Evolutionary conservation across 2,113 vertebrate species (phyloP), one percentile per base, ranked within the genome.

Genomic region (Coturnix japonica): DNA sequence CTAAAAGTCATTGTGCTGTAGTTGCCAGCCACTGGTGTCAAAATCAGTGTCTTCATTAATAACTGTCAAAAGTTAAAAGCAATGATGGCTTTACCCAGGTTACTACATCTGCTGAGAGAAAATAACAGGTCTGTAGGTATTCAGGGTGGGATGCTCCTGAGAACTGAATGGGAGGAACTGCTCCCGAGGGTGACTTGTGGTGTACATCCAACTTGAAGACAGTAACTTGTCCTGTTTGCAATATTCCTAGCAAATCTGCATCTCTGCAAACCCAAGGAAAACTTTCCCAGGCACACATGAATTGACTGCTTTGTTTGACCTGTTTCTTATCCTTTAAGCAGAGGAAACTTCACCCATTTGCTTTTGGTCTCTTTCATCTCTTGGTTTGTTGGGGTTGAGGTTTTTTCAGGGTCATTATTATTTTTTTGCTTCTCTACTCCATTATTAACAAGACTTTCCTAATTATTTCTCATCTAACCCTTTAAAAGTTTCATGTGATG

Each of bases 401-500:
- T 28, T 53, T 21, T 41, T 28, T 39, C 37, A 31, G 18, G 54
- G 44, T 71, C 69, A 6, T 4, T 0, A 44, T 65, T 72, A 5
- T 4, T 1, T 13, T 44, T 44, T 44, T 21, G 15, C n/a, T 87
- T 85, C 76, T 82, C 31, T 56, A 81, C 47, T 63, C 46, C 44
- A 57, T 83, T 91, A 80, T 63, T 93, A 95, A 75, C 90, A 84
- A 96, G 80, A 92, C 53, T 93, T 94, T 91, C 64, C 88, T 95
- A 95, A 95, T 95, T 94, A 93, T 96, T 89, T 92, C 87, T 85
- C 43, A 82, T 91, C 83, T 92, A 91, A 86, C 67, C 65, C 61
- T 91, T 94, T 87, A 81, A 86, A 93, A 92, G 78, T 91, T 96
- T 96, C 92, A 94, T 71, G 69, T 96, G 93, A 95, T 83, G 80